Evolutionary conservation across 2,888 invertebrate species (phyloP), one percentile per base, ranked within the genome.

Genomic region (Dioctria rufipes): DNA sequence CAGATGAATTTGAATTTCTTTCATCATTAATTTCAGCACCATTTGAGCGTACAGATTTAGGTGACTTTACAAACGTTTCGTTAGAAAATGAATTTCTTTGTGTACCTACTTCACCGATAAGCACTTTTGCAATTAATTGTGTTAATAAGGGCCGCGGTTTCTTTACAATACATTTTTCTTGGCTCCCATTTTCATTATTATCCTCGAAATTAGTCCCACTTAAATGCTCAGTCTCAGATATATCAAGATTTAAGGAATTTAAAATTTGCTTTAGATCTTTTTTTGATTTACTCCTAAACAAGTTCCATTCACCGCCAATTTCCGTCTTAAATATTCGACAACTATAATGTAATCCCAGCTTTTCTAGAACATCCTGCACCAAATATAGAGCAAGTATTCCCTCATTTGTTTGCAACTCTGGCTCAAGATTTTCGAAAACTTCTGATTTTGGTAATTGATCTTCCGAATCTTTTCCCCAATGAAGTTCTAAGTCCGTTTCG

Each of bases 261-360:
- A 8, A 43, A 43, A 43, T 25, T 39, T 61, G 61, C 4, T 43
- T 42, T 43, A 43, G 5, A 43, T 66, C 42, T 8, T 43, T 43
- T 42, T 42, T 42, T 4, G 46, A 13, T n/a, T 66, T 66, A 46
- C 9, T 40, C 13, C n/a, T 9, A 9, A 43, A 43, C n/a, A 40
- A 66, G 13, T 66, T 66, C 37, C n/a, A 13, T 43, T 66, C 66
- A 9, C 43, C 42, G 6, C 46, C 46, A 3, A 43, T 66, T 66
- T 66, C 66, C 5, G 66, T 66, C 13, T 66, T 66, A 13, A 66
- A 66, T 66, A 66, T 66, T 13, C 4, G 4, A 43, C 66, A 43
- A 5, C n/a, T 66, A 37, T 43, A 46, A 11, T 66, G 11, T 2
- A 66, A n/a, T 66, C 43, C 66, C 42, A 66, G 13, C n/a, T 66